Conservation (phyloP, 2,113 vertebrate species). For the Diadophis punctatus region DNA sequence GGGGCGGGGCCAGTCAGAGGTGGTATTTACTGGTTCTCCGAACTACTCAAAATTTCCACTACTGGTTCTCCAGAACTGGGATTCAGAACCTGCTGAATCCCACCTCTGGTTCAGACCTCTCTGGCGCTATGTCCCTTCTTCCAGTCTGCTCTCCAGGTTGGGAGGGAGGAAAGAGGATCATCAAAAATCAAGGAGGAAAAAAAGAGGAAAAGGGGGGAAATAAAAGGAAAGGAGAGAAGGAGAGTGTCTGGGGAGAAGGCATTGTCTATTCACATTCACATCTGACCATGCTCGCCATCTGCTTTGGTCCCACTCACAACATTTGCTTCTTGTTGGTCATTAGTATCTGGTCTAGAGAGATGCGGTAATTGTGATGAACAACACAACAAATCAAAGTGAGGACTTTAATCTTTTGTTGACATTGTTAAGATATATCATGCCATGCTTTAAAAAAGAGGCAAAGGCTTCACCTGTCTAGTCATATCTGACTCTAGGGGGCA, state of each 20-base stretch:
- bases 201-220: background rate
- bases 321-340: background rate
- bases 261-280: background rate
- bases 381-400: background rate
- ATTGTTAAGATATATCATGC: background rate
- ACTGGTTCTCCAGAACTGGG: too few relatives aligned
- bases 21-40: too few relatives aligned
- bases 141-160: background rate
- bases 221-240: background rate
- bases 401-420: background rate
- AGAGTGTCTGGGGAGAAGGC: background rate
- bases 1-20: too few relatives aligned
- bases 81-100: too few relatives aligned
- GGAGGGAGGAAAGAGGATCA: background rate
- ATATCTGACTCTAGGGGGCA: background rate
- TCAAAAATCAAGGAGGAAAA: background rate
- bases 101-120: background rate
- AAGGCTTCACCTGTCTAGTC: background rate
- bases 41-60: too few relatives aligned
- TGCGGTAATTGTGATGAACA: background rate
- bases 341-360: background rate
- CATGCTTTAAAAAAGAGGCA: background rate
- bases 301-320: background rate
- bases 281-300: background rate
- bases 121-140: background rate